Evolutionary conservation across 2,113 vertebrate species (phyloP).

Genomic region (human (Homo sapiens)): DNA sequence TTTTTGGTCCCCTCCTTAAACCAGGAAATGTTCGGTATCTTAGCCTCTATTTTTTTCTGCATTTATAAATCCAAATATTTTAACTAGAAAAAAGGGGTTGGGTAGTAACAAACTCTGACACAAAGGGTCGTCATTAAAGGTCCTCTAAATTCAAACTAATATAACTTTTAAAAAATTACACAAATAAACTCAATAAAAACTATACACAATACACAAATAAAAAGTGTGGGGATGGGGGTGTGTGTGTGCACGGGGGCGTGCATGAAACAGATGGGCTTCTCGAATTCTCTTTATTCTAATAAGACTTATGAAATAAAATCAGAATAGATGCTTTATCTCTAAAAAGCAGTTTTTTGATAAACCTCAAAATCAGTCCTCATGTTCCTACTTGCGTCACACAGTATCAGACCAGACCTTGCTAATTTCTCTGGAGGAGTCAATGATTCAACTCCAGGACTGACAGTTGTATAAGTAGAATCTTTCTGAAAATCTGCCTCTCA

Average conservation of each 20-base stretch:
- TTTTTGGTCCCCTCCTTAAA: neutral
- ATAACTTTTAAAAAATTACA: neutral
- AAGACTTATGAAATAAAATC: slow-evolving; percentile 34
- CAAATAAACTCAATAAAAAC: neutral
- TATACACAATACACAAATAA: neutral
- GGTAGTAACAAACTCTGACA: neutral
- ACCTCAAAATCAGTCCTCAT: neutral
- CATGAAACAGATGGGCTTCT: slow-evolving; percentile 33
- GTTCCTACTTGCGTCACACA: neutral
- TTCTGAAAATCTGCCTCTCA: neutral
- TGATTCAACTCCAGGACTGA: neutral
- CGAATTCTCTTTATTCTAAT: slow-evolving; percentile 7
- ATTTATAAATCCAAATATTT: slow-evolving; percentile 27
- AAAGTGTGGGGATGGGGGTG: neutral
- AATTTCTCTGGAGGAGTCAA: slow-evolving; percentile 10
- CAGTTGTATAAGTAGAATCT: slow-evolving; percentile 11
- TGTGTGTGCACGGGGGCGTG: neutral
- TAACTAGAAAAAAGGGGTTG: neutral
- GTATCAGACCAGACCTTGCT: slow-evolving; percentile 41
- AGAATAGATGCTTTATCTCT: neutral
- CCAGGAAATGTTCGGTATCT: neutral
- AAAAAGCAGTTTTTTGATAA: slow-evolving; percentile 34
- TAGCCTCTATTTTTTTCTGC: neutral
- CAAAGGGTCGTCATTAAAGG: neutral
- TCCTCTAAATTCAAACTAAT: slow-evolving; percentile 16